These are phyloP conservation scores for Drosophila simulans DNA, from an alignment of 1,140 invertebrate genomes.

Conservation along the genomic window DNA sequence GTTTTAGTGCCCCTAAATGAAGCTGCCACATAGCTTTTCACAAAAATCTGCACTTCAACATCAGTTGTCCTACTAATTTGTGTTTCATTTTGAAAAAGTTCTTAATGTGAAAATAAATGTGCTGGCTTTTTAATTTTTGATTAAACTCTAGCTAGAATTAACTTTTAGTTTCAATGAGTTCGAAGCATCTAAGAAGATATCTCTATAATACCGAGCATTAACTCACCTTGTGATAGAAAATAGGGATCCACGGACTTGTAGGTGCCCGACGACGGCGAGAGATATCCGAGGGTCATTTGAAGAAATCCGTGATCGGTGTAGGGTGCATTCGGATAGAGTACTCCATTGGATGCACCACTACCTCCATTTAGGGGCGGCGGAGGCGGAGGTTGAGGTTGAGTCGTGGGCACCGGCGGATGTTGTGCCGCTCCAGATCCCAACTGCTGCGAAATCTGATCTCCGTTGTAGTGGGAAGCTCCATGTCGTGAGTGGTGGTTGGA, in stretches of 20 bases:
- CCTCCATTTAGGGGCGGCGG: slow-evolving; percentile 74
- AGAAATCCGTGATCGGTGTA: slow-evolving; percentile 86
- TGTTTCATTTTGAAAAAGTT: background rate
- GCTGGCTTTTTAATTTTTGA: background rate
- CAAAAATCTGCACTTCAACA: too few species aligned
- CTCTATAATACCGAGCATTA: background rate
- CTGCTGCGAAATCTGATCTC: slow-evolving; percentile 10
- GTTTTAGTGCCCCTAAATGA: background rate
- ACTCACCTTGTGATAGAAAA: slow-evolving; percentile 88
- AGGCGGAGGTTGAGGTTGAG: slow-evolving; percentile 91
- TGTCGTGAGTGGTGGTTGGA: slow-evolving; percentile 13
- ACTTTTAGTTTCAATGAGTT: background rate
- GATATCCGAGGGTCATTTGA: slow-evolving; percentile 88
- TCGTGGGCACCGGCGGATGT: slow-evolving; percentile 86
- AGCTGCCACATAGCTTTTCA: too few species aligned
- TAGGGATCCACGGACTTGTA: slow-evolving; percentile 89
- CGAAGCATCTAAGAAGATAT: background rate
- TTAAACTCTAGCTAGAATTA: background rate
- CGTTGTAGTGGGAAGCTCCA: slow-evolving; percentile 12
- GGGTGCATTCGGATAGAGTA: slow-evolving; percentile 84
- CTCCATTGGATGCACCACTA: slow-evolving; percentile 39
- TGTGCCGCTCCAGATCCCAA: slow-evolving; percentile 26
- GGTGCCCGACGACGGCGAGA: slow-evolving; percentile 86
- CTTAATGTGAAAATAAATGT: too few species aligned
- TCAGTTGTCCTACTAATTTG: background rate